A percentile compares a stretch with the other conserved stretches of the same genome.
phyloP scores from a whole-genome alignment of 1,140 invertebrate genomes.

The Drosophila cardini region DNA sequence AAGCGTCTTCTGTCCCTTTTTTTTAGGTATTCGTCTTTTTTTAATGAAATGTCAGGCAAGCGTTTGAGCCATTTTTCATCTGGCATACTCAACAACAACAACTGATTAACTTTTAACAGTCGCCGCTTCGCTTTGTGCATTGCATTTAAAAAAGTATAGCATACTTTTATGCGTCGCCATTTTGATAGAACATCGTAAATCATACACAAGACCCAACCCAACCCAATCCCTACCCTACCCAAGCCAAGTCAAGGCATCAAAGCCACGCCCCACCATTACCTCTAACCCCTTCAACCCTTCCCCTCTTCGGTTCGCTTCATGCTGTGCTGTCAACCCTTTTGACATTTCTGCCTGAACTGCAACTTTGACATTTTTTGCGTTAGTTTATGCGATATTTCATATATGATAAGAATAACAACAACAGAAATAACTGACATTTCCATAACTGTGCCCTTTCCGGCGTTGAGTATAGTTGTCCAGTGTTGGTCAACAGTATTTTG shows the following conservation, averaged over 20 bases:
- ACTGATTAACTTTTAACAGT: slow-evolving; percentile 80
- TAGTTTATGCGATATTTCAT: slow-evolving; percentile 82
- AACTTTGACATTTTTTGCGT: slow-evolving; percentile 80
- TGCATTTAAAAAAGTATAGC: slow-evolving; percentile 56
- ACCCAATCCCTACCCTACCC: too few species aligned
- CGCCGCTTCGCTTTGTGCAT: slow-evolving; percentile 49
- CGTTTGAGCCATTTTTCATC: slow-evolving; percentile 70
- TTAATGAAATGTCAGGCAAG: slow-evolving; percentile 79
- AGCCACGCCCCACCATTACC: background rate
- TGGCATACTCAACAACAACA: slow-evolving; percentile 42
- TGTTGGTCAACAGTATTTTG: slow-evolving; percentile 28
- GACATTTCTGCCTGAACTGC: slow-evolving; percentile 59
- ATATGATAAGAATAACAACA: slow-evolving; percentile 65
- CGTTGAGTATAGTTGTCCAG: slow-evolving; percentile 20
- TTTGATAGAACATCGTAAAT: slow-evolving; percentile 77
- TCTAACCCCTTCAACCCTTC: background rate
- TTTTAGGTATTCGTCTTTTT: slow-evolving; percentile 54
- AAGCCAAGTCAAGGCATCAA: slow-evolving; percentile 3
- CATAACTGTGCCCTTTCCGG: slow-evolving; percentile 14
- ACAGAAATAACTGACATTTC: slow-evolving; percentile 61
- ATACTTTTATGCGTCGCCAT: slow-evolving; percentile 64
- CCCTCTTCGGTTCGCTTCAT: background rate
- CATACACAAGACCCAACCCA: slow-evolving; percentile 48
- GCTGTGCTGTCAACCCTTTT: slow-evolving; percentile 64
- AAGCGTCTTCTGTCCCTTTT: slow-evolving; percentile 14